Evolutionary conservation across 2,113 vertebrate genomes (phyloP), one percentile per base, ranked within the genome.

Genomic region (Pterocles orientalis): DNA sequence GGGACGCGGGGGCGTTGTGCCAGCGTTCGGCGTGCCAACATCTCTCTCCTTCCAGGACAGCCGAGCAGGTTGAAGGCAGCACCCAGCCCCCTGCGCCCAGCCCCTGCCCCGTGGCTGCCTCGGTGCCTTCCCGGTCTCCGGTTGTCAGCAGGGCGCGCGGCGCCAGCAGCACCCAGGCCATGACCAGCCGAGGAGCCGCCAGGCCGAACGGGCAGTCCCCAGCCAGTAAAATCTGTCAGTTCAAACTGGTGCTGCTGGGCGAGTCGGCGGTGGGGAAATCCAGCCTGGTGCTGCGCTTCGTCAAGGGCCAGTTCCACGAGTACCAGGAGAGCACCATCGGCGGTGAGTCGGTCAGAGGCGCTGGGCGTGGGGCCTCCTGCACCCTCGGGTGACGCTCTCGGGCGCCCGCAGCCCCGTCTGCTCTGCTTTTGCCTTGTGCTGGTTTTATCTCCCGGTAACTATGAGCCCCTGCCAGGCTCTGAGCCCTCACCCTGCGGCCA

Each of bases 281-380:
- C 75, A 98, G 98, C 93, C 91, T 98, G 88, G 98, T 98, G 60
- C 95, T 98, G 86, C 97, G 98, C 39, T 98, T 98, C 64, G 98
- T 98, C 87, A 98, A 98, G 96, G 98, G 98, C 50, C 98, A 98
- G 86, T 98, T 98, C 94, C 98, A 98, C 39, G 98, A 98, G 80
- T 98, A 98, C 88, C 98, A 98, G 90, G 98, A 98, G 92, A 98
- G 98, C 77, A 98, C 98, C 58, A 98, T 98, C 56, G 98, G 98
- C 76, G 98, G 98, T 98, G 84, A 97, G 98, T 95, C 7, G 20
- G 54, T 83, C 1, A 34, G 21, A 39, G 66, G 21, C 2, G 20
- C 64, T 41, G 9, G 6, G 4, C 17, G 3, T 8, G 31, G 53
- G 39, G 4, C 1, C 36, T 54, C 26, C 34, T 2, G 7, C 69